These are phyloP conservation scores for Acanthopagrus latus DNA, from an alignment of 2,797 vertebrate species.

Conservation along the genomic window DNA sequence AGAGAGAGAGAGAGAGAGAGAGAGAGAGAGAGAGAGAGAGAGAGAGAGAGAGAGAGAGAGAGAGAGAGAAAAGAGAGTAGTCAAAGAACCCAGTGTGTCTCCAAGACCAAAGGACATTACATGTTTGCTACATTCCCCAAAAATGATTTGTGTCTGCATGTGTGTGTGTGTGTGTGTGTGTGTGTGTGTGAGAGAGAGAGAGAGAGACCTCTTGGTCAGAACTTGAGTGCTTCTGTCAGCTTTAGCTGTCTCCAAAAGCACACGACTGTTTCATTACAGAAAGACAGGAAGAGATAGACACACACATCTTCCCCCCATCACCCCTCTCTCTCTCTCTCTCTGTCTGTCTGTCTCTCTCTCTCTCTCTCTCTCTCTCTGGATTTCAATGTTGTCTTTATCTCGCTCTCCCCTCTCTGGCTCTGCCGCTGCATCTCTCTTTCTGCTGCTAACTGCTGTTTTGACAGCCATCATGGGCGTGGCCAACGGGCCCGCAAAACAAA, in stretches of 20 bases:
- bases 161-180: slow-evolving; percentile 17
- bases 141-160: slow-evolving; percentile 56
- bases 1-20: not conserved
- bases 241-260: slow-evolving; percentile 88
- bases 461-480: slow-evolving; percentile 82
- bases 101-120: slow-evolving; percentile 68
- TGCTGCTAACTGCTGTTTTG: slow-evolving; percentile 84
- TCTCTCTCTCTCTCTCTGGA: slow-evolving; percentile 12
- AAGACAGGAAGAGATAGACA: slow-evolving; percentile 65
- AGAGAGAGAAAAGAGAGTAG: slow-evolving; percentile 30
- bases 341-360: too few species aligned
- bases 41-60: too few species aligned
- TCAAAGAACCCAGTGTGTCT: slow-evolving; percentile 77
- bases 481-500: slow-evolving; percentile 60
- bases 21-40: too few species aligned
- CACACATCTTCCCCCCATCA: slow-evolving; percentile 34
- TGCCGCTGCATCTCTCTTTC: slow-evolving; percentile 44
- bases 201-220: slow-evolving; percentile 86
- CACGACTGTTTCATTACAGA: slow-evolving; percentile 84
- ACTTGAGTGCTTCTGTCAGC: slow-evolving; percentile 92
- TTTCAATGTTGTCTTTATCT: slow-evolving; percentile 61
- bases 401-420: slow-evolving; percentile 27
- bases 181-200: slow-evolving; percentile 20
- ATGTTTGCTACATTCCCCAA: slow-evolving; percentile 70
- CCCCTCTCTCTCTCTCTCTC: slow-evolving; percentile 14